Percentiles rank a stretch among this genome's conserved stretches.
Conservation (phyloP, 2,888 invertebrate species). For the Fabriciana adippe region DNA sequence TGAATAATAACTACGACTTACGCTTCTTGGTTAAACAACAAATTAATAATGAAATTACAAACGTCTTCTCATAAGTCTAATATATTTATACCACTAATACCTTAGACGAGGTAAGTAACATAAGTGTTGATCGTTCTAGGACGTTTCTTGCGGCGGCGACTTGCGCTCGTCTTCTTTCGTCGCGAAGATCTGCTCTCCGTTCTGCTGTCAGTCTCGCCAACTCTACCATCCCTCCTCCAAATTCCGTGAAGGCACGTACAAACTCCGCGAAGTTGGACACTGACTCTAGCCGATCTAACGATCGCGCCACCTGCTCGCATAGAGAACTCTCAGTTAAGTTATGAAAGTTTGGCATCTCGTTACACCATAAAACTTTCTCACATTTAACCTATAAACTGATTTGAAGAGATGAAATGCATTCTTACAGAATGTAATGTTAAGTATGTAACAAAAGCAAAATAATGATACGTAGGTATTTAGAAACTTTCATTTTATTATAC, state of each 20-base stretch:
- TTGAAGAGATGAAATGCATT: not conserved
- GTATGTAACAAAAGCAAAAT: not conserved
- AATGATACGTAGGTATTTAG: too few species aligned
- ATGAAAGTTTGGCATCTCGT: slow-evolving; percentile 15
- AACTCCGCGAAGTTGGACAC: slow-evolving; percentile 98
- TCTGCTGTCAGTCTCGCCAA: slow-evolving; percentile 95
- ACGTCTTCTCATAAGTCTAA: too few species aligned
- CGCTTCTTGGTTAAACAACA: too few species aligned
- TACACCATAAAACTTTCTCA: not conserved
- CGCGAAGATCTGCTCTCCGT: slow-evolving; percentile 91
- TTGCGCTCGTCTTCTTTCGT: slow-evolving; percentile 96
- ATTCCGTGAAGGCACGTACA: slow-evolving; percentile 98
- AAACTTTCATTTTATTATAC: too few species aligned
- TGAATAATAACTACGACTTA: too few species aligned
- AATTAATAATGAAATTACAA: too few species aligned
- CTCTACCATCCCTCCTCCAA: slow-evolving; percentile 99
- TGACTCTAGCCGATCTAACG: slow-evolving; percentile 91
- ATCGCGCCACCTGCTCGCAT: slow-evolving; percentile 86
- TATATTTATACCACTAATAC: slow-evolving; percentile 64
- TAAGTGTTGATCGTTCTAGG: slow-evolving; percentile 97
- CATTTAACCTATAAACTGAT: slow-evolving; percentile 5
- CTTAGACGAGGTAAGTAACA: slow-evolving; percentile 98
- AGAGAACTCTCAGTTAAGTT: slow-evolving; percentile 29
- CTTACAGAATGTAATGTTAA: not conserved
- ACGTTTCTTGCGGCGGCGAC: slow-evolving; percentile 98